Evolutionary conservation across 1,140 invertebrate genomes (phyloP), one percentile per base, ranked within the genome.

Genomic region (Bombus sylvicola): DNA sequence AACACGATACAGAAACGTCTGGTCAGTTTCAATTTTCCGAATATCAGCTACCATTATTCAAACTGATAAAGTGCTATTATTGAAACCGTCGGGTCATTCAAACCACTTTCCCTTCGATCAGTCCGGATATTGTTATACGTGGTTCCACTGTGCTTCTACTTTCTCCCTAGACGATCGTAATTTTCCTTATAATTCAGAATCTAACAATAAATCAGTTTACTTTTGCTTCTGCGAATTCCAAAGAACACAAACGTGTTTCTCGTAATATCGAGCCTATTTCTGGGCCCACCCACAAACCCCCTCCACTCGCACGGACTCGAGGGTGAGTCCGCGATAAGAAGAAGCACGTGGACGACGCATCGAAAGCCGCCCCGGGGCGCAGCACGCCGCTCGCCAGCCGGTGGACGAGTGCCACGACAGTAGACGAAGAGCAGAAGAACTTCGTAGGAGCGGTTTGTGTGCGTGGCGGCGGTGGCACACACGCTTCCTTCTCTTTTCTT

Each of bases 361-460:
- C 66, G 82, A 78, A 83, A 78, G 74, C 31, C 80, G 78, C 78
- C 83, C 41, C 69, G 57, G 59, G 81, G 84, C 81, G 76, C 74
- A 86, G 75, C 66, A 59, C 77, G 76, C 87, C 64, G 83, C 75
- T 89, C 88, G 87, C 88, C 88, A 89, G 88, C 84, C 87, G 87
- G 84, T 89, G 87, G 87, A 89, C 88, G 88, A 89, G 88, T 89
- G 87, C 47, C n/a, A 64, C 83, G 73, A 89, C 82, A 69, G 83
- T 85, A 80, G 75, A 77, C 71, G 79, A 88, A 78, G 87, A 81
- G 34, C 82, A 77, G 83, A 88, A 89, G 83, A 88, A 89, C 57
- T 79, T 28, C 57, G 75, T 66, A 73, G 83, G 79, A 87, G 28
- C 64, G 74, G 62, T 71, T 13, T 39, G 25, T 71, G 37, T 41